Conservation (phyloP, 2,888 invertebrate genomes). For the Metopia argyrocephala region DNA sequence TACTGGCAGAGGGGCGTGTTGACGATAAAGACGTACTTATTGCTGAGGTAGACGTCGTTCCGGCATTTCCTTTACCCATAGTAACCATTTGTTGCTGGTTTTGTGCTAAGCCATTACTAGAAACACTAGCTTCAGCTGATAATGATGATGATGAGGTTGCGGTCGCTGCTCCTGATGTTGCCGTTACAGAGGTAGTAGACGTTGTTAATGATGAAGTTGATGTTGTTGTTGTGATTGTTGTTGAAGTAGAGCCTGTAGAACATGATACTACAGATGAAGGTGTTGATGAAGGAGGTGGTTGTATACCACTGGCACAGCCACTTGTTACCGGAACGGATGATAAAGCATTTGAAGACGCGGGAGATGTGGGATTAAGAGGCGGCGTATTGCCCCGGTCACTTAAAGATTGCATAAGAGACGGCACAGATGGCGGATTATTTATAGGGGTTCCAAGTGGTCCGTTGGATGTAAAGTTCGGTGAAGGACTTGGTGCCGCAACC, state of each 20-base stretch:
- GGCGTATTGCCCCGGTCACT: slow-evolving; percentile 79
- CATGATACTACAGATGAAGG: slow-evolving; percentile 53
- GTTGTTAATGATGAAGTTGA: slow-evolving; percentile 33
- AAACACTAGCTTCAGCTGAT: slow-evolving; percentile 52
- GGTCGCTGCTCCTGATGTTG: slow-evolving; percentile 38
- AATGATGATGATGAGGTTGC: slow-evolving; percentile 48
- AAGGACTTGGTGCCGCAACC: slow-evolving; percentile 79
- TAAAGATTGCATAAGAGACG: slow-evolving; percentile 80
- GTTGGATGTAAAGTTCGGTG: slow-evolving; percentile 78
- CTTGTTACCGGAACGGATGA: slow-evolving; percentile 65
- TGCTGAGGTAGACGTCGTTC: slow-evolving; percentile 68
- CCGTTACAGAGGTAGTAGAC: slow-evolving; percentile 48
- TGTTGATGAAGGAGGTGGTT: slow-evolving; percentile 35
- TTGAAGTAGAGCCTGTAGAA: slow-evolving; percentile 50
- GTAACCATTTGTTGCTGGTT: slow-evolving; percentile 68
- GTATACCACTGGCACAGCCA: slow-evolving; percentile 70
- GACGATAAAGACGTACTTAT: slow-evolving; percentile 49
- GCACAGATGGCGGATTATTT: slow-evolving; percentile 81
- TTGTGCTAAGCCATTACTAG: slow-evolving; percentile 56
- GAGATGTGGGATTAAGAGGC: slow-evolving; percentile 77
- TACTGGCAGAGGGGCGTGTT: slow-evolving; percentile 70
- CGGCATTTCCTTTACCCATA: slow-evolving; percentile 71
- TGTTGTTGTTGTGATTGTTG: slow-evolving; percentile 46
- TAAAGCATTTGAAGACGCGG: slow-evolving; percentile 70
- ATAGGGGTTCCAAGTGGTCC: slow-evolving; percentile 80